Evolutionary conservation across 2,113 vertebrate species (phyloP).

Genomic region (Dermatemys mawii): DNA sequence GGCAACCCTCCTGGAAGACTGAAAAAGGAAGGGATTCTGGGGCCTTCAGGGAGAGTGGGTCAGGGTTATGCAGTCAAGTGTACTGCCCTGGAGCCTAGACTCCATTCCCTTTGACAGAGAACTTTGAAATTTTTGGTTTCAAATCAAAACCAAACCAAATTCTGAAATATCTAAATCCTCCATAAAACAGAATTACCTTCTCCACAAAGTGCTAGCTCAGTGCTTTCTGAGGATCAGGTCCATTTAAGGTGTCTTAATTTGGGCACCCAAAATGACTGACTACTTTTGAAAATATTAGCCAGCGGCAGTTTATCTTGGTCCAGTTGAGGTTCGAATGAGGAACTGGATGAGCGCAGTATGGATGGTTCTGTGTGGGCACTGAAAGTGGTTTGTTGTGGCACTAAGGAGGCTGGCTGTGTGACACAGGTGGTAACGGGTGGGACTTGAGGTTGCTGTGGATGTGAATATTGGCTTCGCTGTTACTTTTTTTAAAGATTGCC

Average conservation of each 20-base stretch:
- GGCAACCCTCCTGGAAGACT: background rate
- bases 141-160: background rate
- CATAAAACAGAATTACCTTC: fast-evolving
- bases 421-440: fast-evolving
- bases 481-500: background rate
- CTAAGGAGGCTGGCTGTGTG: background rate
- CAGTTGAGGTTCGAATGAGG: background rate
- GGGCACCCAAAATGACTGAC: background rate
- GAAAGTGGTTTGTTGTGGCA: background rate
- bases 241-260: background rate
- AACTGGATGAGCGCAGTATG: background rate
- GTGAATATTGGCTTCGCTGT: background rate
- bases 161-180: background rate
- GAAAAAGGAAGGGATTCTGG: background rate
- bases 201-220: fast-evolving
- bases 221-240: background rate
- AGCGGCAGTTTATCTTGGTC: background rate
- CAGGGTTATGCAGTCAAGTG: background rate
- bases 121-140: background rate
- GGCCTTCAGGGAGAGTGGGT: background rate
- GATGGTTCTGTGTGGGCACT: background rate
- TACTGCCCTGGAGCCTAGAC: fast-evolving
- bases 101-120: background rate
- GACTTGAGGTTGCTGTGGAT: fast-evolving
- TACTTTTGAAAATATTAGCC: background rate